Base-by-base conservation (phyloP, 2,113 vertebrate species). In the Epinephelus moara region DNA sequence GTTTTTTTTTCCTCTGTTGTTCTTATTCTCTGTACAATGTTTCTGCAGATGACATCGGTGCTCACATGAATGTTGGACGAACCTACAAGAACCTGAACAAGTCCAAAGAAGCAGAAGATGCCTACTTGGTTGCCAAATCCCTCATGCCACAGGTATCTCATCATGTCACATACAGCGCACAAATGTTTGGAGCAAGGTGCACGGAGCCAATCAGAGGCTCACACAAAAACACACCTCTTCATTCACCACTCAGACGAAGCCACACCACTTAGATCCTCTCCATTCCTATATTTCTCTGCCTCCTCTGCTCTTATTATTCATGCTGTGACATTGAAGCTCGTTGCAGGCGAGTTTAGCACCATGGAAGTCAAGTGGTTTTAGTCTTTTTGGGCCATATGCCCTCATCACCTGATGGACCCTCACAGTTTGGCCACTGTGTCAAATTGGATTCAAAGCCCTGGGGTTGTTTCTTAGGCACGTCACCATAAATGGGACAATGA, bases 31-130 rank as follows among this genome's bases (percentile, higher is more conserved):
- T 0, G 9, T 7, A 3, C n/a, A 23, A 15, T 61, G 10, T 83
- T 67, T 79, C 49, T 61, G 4, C 90, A 96, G 98, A 99, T 95
- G 98, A 99, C 89, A 99, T 99, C 45, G 98, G 98, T 50, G 98
- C 98, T 67, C 98, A 99, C 85, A 99, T 99, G 98, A 99, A 99
- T 61, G 98, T 99, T 74, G 98, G 98, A 93, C 96, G 98, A 95
- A 99, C 98, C 78, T 99, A 99, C 68, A 99, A 99, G 95, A 99
- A 99, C 90, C 90, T 99, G 84, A 98, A 99, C 93, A 96, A 92
- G 90, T 98, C 98, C 79, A 97, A 94, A 95, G 98, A 99, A 94
- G 98, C 98, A 0, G 98, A 99, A 92, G 97, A 97, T 62, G 98
- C 98, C 21, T 99, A 99, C 40, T 86, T 99, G 94, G 95, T 97